These are phyloP conservation scores for Seriola dumerili DNA, from an alignment of 2,113 vertebrate species.

Conservation along the genomic window DNA sequence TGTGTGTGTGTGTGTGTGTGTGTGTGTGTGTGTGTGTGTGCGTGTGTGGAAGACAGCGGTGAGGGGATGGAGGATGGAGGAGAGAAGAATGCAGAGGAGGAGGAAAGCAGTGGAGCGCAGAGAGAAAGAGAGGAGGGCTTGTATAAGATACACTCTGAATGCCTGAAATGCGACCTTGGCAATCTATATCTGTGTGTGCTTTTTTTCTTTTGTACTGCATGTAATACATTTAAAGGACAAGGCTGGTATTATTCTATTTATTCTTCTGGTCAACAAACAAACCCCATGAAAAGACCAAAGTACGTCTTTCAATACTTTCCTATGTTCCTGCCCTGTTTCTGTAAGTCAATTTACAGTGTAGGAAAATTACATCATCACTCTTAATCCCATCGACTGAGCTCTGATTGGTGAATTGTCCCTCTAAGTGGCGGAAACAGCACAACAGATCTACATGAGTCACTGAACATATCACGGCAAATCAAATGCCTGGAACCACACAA, in stretches of 20 bases:
- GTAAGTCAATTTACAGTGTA: neutral
- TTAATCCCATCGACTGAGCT: neutral
- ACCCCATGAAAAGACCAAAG: neutral
- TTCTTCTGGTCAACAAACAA: neutral
- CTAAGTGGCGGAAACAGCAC: neutral
- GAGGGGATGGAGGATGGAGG: constrained; percentile 66
- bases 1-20: constrained; percentile 37
- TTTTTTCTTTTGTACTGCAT: neutral
- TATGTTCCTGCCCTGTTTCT: neutral
- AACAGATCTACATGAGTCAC: no score
- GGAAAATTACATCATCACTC: neutral
- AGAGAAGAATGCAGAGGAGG: constrained; percentile 73
- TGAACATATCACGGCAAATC: no score
- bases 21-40: constrained; percentile 44
- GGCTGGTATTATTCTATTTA: neutral
- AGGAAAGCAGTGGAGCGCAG: constrained; percentile 63
- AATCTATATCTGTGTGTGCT: constrained; percentile 46
- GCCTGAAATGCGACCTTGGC: constrained; percentile 75
- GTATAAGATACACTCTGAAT: constrained; percentile 64
- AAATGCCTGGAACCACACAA: no score
- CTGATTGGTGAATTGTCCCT: neutral
- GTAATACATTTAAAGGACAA: constrained; percentile 5
- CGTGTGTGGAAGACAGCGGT: constrained; percentile 49
- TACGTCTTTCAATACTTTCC: neutral
- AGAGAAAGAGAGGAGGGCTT: constrained; percentile 58